Evolutionary conservation across 2,113 vertebrate genomes (phyloP).

Genomic region (Triplophysa rosa): DNA sequence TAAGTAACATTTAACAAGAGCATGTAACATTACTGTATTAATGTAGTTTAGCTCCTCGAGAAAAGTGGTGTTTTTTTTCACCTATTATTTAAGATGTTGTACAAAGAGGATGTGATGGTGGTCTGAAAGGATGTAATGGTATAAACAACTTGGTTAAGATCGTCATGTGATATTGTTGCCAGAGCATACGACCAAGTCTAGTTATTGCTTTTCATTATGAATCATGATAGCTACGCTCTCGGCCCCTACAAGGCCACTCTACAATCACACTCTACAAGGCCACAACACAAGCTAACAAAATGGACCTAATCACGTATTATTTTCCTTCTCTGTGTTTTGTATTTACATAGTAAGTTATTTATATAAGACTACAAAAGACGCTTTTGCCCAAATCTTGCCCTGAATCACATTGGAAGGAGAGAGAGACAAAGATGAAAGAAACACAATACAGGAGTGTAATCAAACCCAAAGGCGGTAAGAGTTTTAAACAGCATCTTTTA

Average conservation of each 20-base stretch:
- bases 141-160: constrained; percentile 13
- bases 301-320: not conserved
- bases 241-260: not conserved
- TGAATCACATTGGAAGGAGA: not conserved
- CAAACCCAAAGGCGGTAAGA: constrained; percentile 31
- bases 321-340: not conserved
- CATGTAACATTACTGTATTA: too few relatives aligned
- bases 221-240: constrained; percentile 17
- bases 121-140: not conserved
- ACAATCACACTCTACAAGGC: not conserved
- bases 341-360: not conserved
- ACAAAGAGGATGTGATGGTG: constrained; percentile 16
- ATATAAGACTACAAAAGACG: not conserved
- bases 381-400: constrained; percentile 34
- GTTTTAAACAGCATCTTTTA: constrained; percentile 41
- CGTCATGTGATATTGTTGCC: constrained; percentile 10
- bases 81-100: not conserved
- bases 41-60: not conserved
- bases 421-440: constrained; percentile 47
- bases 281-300: not conserved
- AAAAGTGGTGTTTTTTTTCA: not conserved
- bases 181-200: not conserved
- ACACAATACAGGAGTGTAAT: constrained; percentile 33
- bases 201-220: constrained; percentile 26
- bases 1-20: too few relatives aligned